Base-by-base conservation (phyloP, 2,888 invertebrate species). In the Cryptocephalus primarius region DNA sequence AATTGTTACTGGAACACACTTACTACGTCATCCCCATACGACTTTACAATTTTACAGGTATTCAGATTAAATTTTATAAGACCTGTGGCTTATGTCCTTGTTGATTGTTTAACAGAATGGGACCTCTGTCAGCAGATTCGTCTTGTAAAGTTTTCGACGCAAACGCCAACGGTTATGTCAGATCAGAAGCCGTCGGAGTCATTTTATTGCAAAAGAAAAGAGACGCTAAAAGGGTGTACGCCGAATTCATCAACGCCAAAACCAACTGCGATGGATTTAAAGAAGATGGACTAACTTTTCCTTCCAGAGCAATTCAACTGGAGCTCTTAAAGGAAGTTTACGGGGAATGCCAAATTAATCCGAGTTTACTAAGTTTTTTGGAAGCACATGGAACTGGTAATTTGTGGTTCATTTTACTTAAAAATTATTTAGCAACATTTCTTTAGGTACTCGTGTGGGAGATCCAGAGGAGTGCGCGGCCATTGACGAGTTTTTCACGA, bases 381-480 rank as follows among this genome's bases (percentile, higher is more conserved):
- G 94, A 94, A 66, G 89, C 92, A 45, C 94, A 93, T 57, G 85
- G 87, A 53, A 87, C 88, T 46, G 88, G 87, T 62, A 59, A 49
- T n/a, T n/a, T n/a, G 32, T 4, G 33, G n/a, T 9, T 34, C n/a
- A 34, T n/a, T n/a, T n/a, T n/a, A n/a, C n/a, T n/a, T n/a, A n/a
- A n/a, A n/a, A n/a, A n/a, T n/a, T n/a, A n/a, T n/a, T n/a, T n/a
- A n/a, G n/a, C n/a, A n/a, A n/a, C n/a, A n/a, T n/a, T n/a, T n/a
- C n/a, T 53, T 70, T 42, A 69, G 82, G 82, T 50, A 88, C 87
- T 0, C 75, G 73, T 52, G 85, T 88, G 2, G 93, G 95, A 12
- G 96, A 96, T 71, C 93, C 94, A 0, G 91, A 93, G 65, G 96
- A 96, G 70, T 74, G 91, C 46, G 75, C 81, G 55, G 87, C 90